A percentile compares a stretch with the other conserved stretches of the same genome.
Evolutionary conservation across 1,140 invertebrate genomes (phyloP).

Genomic region (Polyergus mexicanus): DNA sequence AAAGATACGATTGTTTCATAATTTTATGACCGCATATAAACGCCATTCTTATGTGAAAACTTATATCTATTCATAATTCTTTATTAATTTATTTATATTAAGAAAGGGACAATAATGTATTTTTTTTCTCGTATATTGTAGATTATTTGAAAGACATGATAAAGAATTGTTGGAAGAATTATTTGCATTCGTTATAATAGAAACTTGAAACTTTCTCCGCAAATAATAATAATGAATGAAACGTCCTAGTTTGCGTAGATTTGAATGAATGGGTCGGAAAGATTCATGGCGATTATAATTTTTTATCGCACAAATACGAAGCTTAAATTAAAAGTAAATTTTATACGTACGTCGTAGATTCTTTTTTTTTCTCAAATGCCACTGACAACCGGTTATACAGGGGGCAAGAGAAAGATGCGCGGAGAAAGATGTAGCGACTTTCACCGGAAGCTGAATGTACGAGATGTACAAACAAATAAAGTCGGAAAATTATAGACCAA

Average conservation of each 20-base stretch:
- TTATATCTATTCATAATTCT: not conserved
- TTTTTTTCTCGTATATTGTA: not conserved
- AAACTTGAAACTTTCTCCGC: not conserved
- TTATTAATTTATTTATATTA: not conserved
- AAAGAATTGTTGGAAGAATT: not conserved
- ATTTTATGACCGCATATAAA: not conserved
- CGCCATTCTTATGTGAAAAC: too few relatives aligned
- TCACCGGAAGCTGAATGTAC: conserved; percentile 2
- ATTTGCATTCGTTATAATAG: not conserved
- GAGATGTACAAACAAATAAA: not conserved
- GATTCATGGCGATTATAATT: not conserved
- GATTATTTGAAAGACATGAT: too few relatives aligned
- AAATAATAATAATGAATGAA: not conserved
- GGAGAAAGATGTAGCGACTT: conserved; percentile 5
- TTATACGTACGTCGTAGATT: not conserved
- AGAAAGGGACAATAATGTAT: not conserved
- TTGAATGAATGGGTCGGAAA: not conserved
- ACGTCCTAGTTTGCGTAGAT: not conserved
- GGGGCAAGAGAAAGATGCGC: not conserved
- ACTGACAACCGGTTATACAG: not conserved
- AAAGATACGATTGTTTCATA: not conserved
- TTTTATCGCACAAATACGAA: not conserved
- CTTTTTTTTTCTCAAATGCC: not conserved
- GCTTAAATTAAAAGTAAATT: conserved; percentile 8
- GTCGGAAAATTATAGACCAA: not conserved